phyloP scores from a whole-genome alignment of 2,797 vertebrate genomes.

The Artibeus jamaicensis region DNA sequence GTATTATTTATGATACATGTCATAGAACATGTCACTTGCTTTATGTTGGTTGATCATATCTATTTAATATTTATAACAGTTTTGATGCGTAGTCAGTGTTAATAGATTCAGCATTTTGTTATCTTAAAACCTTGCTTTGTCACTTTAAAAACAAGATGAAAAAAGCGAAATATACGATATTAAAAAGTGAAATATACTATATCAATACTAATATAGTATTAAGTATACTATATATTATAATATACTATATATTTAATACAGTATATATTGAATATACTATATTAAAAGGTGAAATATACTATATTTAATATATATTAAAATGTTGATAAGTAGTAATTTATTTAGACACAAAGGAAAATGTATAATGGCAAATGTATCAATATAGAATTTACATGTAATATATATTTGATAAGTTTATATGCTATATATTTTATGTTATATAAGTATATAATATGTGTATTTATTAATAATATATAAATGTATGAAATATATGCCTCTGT shows the following conservation, averaged over 20 bases:
- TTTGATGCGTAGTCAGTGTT: not conserved
- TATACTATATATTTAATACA: no score
- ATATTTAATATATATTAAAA: no score
- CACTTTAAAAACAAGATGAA: not conserved
- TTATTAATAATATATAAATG: not conserved
- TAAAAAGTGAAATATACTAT: no score
- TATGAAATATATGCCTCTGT: not conserved
- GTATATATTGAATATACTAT: no score
- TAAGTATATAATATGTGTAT: not conserved
- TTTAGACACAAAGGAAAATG: not conserved
- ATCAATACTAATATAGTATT: no score
- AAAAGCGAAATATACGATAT: not conserved
- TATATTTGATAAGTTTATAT: not conserved
- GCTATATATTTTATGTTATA: not conserved
- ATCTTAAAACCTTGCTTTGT: not conserved
- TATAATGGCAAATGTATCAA: not conserved
- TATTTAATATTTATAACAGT: not conserved
- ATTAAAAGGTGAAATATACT: not conserved
- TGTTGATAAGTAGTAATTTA: not conserved
- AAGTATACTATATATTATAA: no score
- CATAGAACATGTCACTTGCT: not conserved
- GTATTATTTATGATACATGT: not conserved
- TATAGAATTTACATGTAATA: not conserved
- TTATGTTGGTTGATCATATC: not conserved
- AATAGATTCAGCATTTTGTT: not conserved